These are phyloP conservation scores for Apostichopus japonicus DNA, from an alignment of 35 echinoderm and acorn worm species.

Conservation along the genomic window DNA sequence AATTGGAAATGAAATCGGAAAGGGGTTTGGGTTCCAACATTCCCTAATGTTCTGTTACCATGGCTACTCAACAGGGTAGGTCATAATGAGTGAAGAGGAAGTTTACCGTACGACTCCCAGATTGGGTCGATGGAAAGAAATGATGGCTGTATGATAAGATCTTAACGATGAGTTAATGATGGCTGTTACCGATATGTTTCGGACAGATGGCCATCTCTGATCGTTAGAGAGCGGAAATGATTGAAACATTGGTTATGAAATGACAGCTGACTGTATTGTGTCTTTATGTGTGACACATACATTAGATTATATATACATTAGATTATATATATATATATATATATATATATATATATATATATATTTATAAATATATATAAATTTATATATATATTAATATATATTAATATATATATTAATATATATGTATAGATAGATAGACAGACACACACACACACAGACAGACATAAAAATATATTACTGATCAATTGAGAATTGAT, in stretches of 20 bases:
- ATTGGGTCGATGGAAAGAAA: not conserved
- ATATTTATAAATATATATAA: no score
- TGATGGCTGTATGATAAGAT: not conserved
- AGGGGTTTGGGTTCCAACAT: not conserved
- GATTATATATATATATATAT: no score
- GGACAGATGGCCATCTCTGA: not conserved
- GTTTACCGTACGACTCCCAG: not conserved
- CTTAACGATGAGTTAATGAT: not conserved
- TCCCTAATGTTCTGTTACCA: not conserved
- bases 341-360: no score
- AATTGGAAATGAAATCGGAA: slow-evolving; percentile 1
- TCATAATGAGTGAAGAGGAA: not conserved
- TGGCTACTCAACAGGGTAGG: not conserved
- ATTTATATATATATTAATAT: no score
- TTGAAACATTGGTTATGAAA: not conserved
- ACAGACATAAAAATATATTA: no score
- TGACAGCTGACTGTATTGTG: no score
- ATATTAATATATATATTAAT: no score
- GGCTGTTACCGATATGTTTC: not conserved
- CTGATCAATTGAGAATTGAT: no score
- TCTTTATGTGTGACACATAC: no score
- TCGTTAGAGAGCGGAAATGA: not conserved
- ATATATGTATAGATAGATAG: no score
- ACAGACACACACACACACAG: no score
- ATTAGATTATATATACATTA: no score